Conservation (phyloP, 2,888 invertebrate genomes). For the Miltochrista miniata region DNA sequence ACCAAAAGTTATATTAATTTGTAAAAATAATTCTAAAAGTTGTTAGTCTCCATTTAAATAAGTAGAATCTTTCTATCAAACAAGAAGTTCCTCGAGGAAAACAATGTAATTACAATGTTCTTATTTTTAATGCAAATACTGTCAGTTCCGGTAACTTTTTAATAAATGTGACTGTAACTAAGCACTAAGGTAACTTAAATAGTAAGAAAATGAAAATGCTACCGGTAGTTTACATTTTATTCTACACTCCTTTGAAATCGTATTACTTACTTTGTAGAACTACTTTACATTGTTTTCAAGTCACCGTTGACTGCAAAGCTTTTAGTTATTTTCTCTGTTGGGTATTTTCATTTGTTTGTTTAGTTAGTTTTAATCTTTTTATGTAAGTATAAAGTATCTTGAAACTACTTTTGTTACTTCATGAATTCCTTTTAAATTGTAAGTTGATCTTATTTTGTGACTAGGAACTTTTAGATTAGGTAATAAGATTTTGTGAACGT, state of each 20-base stretch:
- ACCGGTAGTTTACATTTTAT: slow-evolving; percentile 2
- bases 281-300: neutral
- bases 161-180: slow-evolving; percentile 3
- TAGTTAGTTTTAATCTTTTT: neutral
- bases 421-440: no score
- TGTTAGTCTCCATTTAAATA: neutral
- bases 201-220: slow-evolving; percentile 4
- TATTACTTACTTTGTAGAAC: slow-evolving; percentile 1
- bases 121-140: neutral
- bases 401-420: neutral
- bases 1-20: no score
- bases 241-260: slow-evolving; percentile 1
- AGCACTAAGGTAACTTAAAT: slow-evolving; percentile 1
- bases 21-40: neutral
- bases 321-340: neutral
- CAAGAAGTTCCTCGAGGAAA: neutral
- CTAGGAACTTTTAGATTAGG: no score
- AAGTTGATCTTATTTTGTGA: no score
- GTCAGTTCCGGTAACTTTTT: slow-evolving; percentile 5
- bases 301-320: neutral
- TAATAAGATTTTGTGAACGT: no score
- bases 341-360: neutral
- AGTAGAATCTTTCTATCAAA: neutral
- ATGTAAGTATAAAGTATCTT: neutral
- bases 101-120: neutral